Percentiles rank a stretch among this genome's conserved stretches.
phyloP scores from a whole-genome alignment of 2,888 invertebrate species.

The Muscina levida region DNA sequence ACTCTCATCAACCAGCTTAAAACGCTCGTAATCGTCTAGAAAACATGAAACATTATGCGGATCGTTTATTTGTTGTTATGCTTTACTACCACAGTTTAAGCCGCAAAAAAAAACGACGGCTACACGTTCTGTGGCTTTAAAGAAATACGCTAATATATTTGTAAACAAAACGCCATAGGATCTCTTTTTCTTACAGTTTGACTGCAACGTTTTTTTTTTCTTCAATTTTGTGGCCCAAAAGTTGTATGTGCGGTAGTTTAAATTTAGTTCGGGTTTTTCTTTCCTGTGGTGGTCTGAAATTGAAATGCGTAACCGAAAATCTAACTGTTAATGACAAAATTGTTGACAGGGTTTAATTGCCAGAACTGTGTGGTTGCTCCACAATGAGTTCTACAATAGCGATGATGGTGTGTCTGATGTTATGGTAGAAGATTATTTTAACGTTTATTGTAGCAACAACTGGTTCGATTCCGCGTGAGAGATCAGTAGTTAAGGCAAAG shows the following conservation, averaged over 20 bases:
- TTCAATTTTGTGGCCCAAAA: conserved; percentile 15
- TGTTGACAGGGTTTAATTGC: conserved; percentile 69
- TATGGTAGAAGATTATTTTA: too few species aligned
- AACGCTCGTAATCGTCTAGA: conserved; percentile 20
- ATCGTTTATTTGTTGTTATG: conserved; percentile 31
- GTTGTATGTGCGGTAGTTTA: conserved; percentile 13
- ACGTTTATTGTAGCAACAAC: too few species aligned
- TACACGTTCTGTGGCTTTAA: conserved; percentile 20
- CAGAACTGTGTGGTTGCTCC: conserved; percentile 41
- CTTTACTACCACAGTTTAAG: conserved; percentile 50
- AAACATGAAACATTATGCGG: conserved; percentile 41
- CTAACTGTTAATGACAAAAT: conserved; percentile 65
- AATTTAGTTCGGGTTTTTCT: conserved; percentile 43
- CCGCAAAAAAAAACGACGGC: not conserved
- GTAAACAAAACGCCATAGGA: conserved; percentile 57
- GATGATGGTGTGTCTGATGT: too few species aligned
- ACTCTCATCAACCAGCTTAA: not conserved
- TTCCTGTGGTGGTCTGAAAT: conserved; percentile 44
- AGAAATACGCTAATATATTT: conserved; percentile 52
- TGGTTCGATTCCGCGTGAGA: too few species aligned
- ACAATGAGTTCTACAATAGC: conserved; percentile 17
- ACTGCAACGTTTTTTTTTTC: too few species aligned
- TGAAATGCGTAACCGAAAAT: conserved; percentile 30
- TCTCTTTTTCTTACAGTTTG: conserved; percentile 35
- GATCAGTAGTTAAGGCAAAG: too few species aligned